Percentiles rank a stretch among this genome's conserved stretches.
phyloP scores from a whole-genome alignment of 2,113 vertebrate genomes.

The Larimichthys crocea region DNA sequence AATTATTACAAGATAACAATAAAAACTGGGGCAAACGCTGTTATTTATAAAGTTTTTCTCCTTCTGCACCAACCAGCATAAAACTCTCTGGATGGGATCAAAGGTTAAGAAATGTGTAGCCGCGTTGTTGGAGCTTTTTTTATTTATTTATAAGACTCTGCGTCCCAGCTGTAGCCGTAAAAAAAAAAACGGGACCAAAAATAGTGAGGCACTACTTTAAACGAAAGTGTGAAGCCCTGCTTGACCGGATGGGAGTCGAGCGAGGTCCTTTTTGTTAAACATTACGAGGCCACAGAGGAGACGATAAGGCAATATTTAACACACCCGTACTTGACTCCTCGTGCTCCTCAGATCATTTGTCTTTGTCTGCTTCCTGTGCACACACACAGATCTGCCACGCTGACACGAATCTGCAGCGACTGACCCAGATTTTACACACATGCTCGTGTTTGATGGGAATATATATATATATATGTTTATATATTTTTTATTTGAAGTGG shows the following conservation, averaged over 20 bases:
- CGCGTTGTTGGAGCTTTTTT: background rate
- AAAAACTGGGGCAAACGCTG: background rate
- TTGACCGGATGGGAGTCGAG: slow-evolving; percentile 36
- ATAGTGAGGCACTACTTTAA: slow-evolving; percentile 49
- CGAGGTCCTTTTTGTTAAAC: slow-evolving; percentile 54
- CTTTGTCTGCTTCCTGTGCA: slow-evolving; percentile 38
- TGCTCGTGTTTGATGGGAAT: slow-evolving; percentile 52
- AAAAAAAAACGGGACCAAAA: slow-evolving; percentile 33
- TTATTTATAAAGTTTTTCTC: slow-evolving; percentile 2
- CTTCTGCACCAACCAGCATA: background rate
- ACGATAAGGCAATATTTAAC: slow-evolving; percentile 54
- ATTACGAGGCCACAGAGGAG: slow-evolving; percentile 30
- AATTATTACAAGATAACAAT: slow-evolving; percentile 21
- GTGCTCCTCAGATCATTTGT: slow-evolving; percentile 34
- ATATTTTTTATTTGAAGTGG: background rate
- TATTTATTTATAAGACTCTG: slow-evolving; percentile 14
- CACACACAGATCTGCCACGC: slow-evolving; percentile 57
- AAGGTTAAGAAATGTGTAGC: slow-evolving; percentile 43
- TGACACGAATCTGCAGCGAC: slow-evolving; percentile 54
- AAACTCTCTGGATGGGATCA: slow-evolving; percentile 3
- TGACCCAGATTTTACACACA: slow-evolving; percentile 76
- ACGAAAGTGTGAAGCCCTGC: slow-evolving; percentile 34
- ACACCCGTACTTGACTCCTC: slow-evolving; percentile 52
- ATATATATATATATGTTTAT: too few species aligned
- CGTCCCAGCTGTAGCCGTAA: slow-evolving; percentile 46